These are phyloP conservation scores for Petrolisthes cinctipes DNA, from an alignment of 2,888 invertebrate genomes.

Conservation along the genomic window DNA sequence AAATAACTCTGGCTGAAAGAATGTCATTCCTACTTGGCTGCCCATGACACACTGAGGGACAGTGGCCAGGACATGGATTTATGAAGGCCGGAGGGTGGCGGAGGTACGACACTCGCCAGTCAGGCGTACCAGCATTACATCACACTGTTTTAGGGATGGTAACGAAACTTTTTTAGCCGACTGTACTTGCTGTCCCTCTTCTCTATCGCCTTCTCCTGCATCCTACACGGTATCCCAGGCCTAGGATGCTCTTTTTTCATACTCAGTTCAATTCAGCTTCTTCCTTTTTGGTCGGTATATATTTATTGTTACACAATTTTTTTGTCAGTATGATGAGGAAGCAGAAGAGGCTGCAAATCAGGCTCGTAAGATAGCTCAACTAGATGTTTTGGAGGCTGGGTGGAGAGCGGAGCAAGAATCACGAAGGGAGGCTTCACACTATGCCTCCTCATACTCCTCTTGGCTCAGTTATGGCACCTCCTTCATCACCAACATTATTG, in stretches of 20 bases:
- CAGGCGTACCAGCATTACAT: too few species aligned
- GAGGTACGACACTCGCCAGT: too few species aligned
- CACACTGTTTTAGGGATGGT: too few species aligned
- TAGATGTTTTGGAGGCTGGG: slow-evolving; percentile 90
- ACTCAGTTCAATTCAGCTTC: not conserved
- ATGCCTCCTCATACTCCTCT: slow-evolving; percentile 88
- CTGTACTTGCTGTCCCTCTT: not conserved
- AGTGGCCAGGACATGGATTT: too few species aligned
- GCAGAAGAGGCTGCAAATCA: slow-evolving; percentile 85
- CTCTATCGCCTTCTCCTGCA: not conserved
- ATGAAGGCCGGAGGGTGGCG: too few species aligned
- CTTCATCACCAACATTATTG: slow-evolving; percentile 92
- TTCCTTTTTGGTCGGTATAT: not conserved
- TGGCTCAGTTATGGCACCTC: slow-evolving; percentile 95
- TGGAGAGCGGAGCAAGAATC: slow-evolving; percentile 83
- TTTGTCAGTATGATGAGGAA: slow-evolving; percentile 76
- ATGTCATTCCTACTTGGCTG: too few species aligned
- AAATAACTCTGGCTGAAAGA: too few species aligned
- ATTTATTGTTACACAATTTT: not conserved
- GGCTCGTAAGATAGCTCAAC: slow-evolving; percentile 84
- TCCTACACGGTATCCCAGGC: not conserved
- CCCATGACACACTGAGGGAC: too few species aligned
- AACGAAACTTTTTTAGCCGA: not conserved
- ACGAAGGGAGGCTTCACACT: slow-evolving; percentile 74
- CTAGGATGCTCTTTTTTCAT: not conserved